Percentiles rank a stretch among this genome's conserved stretches.
Evolutionary conservation across 2,888 invertebrate species (phyloP).

Genomic region (Andrena fulva): DNA sequence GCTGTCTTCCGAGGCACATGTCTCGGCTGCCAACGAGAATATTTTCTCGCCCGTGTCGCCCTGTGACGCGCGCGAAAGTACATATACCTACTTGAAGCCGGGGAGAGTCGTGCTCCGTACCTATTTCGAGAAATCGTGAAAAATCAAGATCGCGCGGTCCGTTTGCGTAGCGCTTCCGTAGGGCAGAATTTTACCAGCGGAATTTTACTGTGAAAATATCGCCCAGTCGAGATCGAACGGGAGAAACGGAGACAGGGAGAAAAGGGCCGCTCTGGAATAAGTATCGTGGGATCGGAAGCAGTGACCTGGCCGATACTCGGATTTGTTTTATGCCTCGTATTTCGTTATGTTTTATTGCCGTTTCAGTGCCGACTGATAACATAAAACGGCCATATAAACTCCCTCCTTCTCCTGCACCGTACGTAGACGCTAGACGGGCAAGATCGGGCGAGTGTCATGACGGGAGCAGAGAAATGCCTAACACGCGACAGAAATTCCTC

Average conservation of each 20-base stretch:
- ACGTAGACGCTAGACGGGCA: not conserved
- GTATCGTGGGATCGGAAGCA: slow-evolving; percentile 21
- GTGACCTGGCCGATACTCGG: slow-evolving; percentile 43
- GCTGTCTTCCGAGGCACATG: not conserved
- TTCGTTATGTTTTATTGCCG: slow-evolving; percentile 64
- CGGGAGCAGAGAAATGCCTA: not conserved
- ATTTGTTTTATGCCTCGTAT: slow-evolving; percentile 67
- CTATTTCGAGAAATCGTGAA: slow-evolving; percentile 52
- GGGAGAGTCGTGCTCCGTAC: slow-evolving; percentile 1
- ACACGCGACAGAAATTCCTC: slow-evolving; percentile 29
- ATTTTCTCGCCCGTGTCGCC: slow-evolving; percentile 10
- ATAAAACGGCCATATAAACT: slow-evolving; percentile 57
- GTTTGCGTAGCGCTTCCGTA: slow-evolving; percentile 39
- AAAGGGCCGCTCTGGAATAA: not conserved
- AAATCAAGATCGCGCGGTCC: slow-evolving; percentile 56
- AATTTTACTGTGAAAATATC: slow-evolving; percentile 50
- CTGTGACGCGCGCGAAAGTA: slow-evolving; percentile 8
- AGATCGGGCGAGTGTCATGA: too few species aligned
- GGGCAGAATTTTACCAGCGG: slow-evolving; percentile 36
- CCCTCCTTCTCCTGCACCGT: not conserved
- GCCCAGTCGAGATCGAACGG: slow-evolving; percentile 5
- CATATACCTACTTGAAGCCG: not conserved
- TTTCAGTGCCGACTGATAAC: slow-evolving; percentile 62
- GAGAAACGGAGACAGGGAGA: not conserved
- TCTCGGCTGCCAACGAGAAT: slow-evolving; percentile 2